These are phyloP conservation scores for Drosophila maculinotata DNA, from an alignment of 2,888 invertebrate species.

Conservation along the genomic window DNA sequence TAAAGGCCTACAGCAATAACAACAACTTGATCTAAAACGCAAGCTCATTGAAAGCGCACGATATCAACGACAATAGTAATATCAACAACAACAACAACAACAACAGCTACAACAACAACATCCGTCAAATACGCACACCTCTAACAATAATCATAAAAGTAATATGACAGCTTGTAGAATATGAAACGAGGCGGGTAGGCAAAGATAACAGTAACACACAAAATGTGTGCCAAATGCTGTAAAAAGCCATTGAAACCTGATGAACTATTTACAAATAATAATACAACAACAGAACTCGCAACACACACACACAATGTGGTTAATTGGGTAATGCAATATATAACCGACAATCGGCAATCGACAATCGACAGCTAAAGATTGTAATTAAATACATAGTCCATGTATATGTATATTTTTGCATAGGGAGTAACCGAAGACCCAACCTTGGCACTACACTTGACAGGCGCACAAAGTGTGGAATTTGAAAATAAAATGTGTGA, in stretches of 20 bases:
- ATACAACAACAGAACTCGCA: constrained; percentile 7
- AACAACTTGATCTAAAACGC: constrained; percentile 33
- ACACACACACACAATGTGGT: constrained; percentile 16
- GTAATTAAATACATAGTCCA: constrained; percentile 4
- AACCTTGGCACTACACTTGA: constrained; percentile 46
- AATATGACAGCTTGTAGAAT: constrained; percentile 38
- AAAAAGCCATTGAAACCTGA: constrained; percentile 43
- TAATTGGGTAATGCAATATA: constrained; percentile 45
- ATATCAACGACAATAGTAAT: constrained; percentile 37
- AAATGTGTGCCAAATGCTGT: constrained; percentile 40
- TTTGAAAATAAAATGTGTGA: constrained; percentile 16
- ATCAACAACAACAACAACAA: constrained; percentile 28
- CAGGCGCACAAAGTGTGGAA: neutral
- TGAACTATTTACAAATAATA: constrained; percentile 26
- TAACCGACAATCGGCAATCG: constrained; percentile 11
- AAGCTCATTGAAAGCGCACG: constrained; percentile 37
- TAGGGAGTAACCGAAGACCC: constrained; percentile 34
- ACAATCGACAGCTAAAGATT: neutral
- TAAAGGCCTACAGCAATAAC: constrained; percentile 36
- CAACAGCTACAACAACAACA: constrained; percentile 27
- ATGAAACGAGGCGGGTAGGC: constrained; percentile 3
- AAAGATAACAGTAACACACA: constrained; percentile 30
- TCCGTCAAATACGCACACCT: constrained; percentile 29
- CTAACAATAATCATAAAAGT: constrained; percentile 44
- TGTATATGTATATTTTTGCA: constrained; percentile 4